Base-by-base conservation (phyloP, 2,888 invertebrate genomes). In the Drosophila atroscutellata region DNA sequence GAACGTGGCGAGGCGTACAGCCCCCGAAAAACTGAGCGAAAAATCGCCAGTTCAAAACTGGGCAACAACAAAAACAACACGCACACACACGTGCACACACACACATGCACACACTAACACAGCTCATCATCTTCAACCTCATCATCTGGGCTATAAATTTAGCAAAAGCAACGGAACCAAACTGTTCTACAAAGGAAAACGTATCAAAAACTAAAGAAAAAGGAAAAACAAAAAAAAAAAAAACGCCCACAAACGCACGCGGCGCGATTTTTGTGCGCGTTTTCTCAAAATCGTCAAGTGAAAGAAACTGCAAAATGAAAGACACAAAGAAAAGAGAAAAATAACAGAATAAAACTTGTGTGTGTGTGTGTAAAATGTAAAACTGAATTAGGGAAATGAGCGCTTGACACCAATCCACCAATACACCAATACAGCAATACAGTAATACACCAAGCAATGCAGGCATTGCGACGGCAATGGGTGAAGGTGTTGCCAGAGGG, bases 331-430 rank as follows among this genome's bases (percentile, higher is more conserved):
- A 55, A 39, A n/a, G 18, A 54, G 56, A 61, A 37, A 7, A 57
- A 55, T 26, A 63, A 42, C 51, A 39, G 50, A 49, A 55, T 32
- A 59, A 62, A 64, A 73, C 4, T 45, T 15, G 45, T 45, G 13
- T n/a, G 54, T 54, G 18, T 36, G 13, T n/a, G 54, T 54, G 18
- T 36, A 55, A 77, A 84, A 80, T 68, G 62, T 73, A 51, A 85
- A 85, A 85, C 86, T 83, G 60, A 86, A 85, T 88, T 85, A 88
- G 85, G 85, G 81, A 85, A 85, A 85, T 85, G 86, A 86, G 85
- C 81, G 89, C 89, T 85, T 85, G 85, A 85, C 85, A 85, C 85
- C 89, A 68, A 72, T 85, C 60, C 28, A n/a, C 26, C 39, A 47
- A 37, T 32, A 11, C 32, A 9, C 8, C 30, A 30, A 30, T 30